A percentile compares a stretch with the other conserved stretches of the same genome.
These are phyloP conservation scores for Aurelia sp. DNA, from an alignment of 30 jellyfish, hydroid and myxozoan genomes.

Conservation along the genomic window DNA sequence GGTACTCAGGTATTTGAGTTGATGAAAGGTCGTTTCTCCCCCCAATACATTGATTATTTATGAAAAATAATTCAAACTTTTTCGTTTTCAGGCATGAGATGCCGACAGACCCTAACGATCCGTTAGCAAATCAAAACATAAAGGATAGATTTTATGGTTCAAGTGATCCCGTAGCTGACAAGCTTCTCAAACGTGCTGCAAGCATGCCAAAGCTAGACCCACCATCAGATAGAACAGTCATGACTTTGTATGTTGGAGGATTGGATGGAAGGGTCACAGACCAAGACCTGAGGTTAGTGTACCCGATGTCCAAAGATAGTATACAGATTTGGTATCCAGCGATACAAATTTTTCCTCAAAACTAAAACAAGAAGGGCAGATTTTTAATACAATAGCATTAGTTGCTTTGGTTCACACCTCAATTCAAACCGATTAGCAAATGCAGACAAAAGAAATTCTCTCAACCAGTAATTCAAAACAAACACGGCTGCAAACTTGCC, in stretches of 20 bases:
- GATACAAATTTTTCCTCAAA: too few relatives aligned
- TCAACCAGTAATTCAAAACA: too few relatives aligned
- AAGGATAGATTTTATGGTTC: slow-evolving; percentile 96
- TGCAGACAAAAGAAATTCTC: too few relatives aligned
- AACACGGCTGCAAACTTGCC: too few relatives aligned
- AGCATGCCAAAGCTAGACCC: slow-evolving; percentile 95
- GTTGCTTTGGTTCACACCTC: too few relatives aligned
- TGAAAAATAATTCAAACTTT: background rate
- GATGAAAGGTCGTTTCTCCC: too few relatives aligned
- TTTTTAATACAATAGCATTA: too few relatives aligned
- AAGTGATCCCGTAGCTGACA: slow-evolving; percentile 96
- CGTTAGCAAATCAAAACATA: slow-evolving; percentile 88
- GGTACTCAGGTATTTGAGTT: too few relatives aligned
- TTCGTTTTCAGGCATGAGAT: slow-evolving; percentile 86
- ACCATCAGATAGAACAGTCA: slow-evolving; percentile 85
- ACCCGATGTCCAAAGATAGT: too few relatives aligned
- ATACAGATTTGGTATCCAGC: too few relatives aligned
- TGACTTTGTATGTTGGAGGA: slow-evolving; percentile 97
- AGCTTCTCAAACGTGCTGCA: slow-evolving; percentile 84
- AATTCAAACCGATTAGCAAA: too few relatives aligned
- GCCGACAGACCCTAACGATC: slow-evolving; percentile 97
- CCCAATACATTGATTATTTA: background rate
- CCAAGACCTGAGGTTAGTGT: slow-evolving; percentile 77
- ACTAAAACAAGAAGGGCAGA: too few relatives aligned
- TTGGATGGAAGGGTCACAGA: slow-evolving; percentile 88